Evolutionary conservation across 1,140 invertebrate species (phyloP).

Genomic region (Bicyclus anynana): DNA sequence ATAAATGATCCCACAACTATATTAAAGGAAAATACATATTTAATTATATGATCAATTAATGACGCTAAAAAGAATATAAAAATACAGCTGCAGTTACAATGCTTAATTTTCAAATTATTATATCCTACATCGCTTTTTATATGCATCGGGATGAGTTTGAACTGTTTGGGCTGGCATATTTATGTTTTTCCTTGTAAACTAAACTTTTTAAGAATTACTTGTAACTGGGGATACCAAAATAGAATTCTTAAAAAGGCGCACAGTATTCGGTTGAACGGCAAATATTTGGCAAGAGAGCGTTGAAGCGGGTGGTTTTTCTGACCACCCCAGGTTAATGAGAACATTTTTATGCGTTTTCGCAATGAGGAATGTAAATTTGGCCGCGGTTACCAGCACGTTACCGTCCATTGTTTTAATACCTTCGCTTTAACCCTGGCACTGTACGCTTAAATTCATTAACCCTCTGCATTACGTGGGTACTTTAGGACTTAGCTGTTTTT

Average conservation of each 20-base stretch:
- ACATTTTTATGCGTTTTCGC: conserved; percentile 70
- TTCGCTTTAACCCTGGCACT: conserved; percentile 50
- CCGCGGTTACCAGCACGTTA: conserved; percentile 62
- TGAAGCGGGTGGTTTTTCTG: conserved; percentile 46
- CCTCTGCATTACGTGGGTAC: conserved; percentile 46
- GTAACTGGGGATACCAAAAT: neutral
- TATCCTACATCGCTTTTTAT: no score
- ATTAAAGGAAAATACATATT: no score
- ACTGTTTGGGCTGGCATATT: no score
- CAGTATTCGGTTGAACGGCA: conserved; percentile 7
- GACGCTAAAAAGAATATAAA: no score
- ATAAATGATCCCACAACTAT: no score
- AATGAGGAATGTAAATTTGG: conserved; percentile 74
- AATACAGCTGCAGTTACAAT: no score
- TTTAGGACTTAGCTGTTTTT: conserved; percentile 48
- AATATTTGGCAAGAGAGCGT: conserved; percentile 23
- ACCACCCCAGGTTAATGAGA: conserved; percentile 71
- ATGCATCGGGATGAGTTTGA: no score
- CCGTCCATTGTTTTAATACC: conserved; percentile 64
- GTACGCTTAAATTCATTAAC: conserved; percentile 66
- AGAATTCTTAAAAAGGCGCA: conserved; percentile 17
- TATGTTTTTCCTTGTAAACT: no score
- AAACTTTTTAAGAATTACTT: no score
- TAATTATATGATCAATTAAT: no score
- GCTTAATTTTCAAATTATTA: no score